Evolutionary conservation across 2,888 invertebrate genomes (phyloP).

Genomic region (Rutpela maculata): DNA sequence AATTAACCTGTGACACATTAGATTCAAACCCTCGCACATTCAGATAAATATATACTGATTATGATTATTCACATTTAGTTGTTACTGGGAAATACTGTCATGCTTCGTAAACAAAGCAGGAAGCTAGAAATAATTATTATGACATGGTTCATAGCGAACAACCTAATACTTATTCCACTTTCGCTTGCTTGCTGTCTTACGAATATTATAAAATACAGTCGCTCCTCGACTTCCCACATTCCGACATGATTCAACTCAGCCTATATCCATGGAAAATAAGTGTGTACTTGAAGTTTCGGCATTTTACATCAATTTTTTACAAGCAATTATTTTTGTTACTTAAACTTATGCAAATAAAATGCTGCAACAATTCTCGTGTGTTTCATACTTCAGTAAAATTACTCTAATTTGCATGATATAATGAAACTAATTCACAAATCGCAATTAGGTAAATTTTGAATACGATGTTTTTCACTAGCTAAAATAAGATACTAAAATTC

Average conservation of each 20-base stretch:
- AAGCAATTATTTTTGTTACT: too few species aligned
- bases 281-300: too few species aligned
- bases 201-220: not conserved
- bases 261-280: too few species aligned
- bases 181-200: not conserved
- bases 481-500: too few species aligned
- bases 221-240: not conserved
- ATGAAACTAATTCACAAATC: too few species aligned
- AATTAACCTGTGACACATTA: not conserved
- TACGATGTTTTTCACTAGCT: too few species aligned
- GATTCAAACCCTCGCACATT: not conserved
- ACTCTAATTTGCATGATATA: too few species aligned
- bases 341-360: too few species aligned
- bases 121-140: conserved; percentile 21
- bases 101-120: conserved; percentile 7
- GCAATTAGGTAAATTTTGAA: too few species aligned
- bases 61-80: conserved; percentile 10
- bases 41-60: conserved; percentile 1
- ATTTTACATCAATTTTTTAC: too few species aligned
- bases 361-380: too few species aligned
- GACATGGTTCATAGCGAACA: conserved; percentile 8
- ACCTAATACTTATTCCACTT: not conserved
- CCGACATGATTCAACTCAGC: not conserved
- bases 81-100: conserved; percentile 18
- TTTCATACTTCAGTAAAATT: too few species aligned